Base-by-base conservation (phyloP, 2,113 vertebrate genomes). In the Paramisgurnus dabryanus region DNA sequence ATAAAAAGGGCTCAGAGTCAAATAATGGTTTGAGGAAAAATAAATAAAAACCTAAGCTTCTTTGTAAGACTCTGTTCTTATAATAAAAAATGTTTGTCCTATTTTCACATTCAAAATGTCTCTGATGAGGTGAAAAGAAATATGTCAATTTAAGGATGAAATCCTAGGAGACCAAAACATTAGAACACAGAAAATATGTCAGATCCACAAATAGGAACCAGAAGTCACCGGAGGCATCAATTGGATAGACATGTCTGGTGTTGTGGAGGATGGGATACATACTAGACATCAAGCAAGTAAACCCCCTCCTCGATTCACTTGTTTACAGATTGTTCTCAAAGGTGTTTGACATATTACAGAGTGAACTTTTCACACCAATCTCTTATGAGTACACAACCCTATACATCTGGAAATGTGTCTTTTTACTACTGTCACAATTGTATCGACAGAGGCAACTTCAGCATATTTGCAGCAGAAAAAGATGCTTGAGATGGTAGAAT, bases 61-160 rank as follows among this genome's bases (percentile, higher is more conserved):
- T 49, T n/a, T 69, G 53, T 69, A 68, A 68, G 53, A 17, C 39
- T 78, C 8, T 47, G 22, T 70, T 40, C 6, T 57, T 3, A 82
- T 66, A 80, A 67, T 72, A 12, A 18, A 39, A 65, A 50, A 78
- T 11, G 68, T 65, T 82, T 82, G 84, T 80, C 85, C 83, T 82
- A 80, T 82, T 86, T 87, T 85, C 85, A 82, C 60, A 80, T 79
- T 74, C 74, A 72, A 63, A 63, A 72, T 68, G 82, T 57, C 50
- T 80, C 73, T 41, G 55, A 73, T 63, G 49, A 79, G 83, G 72
- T 15, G 70, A 78, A 53, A 39, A 47, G 8, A 80, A 87, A 90
- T 84, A 76, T 87, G 84, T 85, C 86, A 83, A 72, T 86, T 79
- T 88, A 86, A 87, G 80, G 87, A 90, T 85, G 83, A 75, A 67